A percentile compares a stretch with the other conserved stretches of the same genome.
Evolutionary conservation across 2,113 vertebrate species (phyloP).

Genomic region (Lepidothrix coronata): DNA sequence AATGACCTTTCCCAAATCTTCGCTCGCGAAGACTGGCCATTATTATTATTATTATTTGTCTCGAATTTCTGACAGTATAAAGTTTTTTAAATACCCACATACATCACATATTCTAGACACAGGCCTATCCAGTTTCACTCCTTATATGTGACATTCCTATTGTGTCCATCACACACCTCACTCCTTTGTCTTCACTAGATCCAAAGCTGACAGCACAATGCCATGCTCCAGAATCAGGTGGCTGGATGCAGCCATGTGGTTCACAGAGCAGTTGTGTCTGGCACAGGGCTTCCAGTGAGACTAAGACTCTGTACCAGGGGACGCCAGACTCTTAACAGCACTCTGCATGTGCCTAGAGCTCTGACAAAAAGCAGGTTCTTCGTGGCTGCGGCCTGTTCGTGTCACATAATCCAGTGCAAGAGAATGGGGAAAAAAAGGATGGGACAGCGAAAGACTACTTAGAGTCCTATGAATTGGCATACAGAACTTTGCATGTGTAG

Average conservation of each 20-base stretch:
- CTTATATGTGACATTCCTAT: neutral
- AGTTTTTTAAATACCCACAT: neutral
- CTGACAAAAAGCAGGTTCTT: neutral
- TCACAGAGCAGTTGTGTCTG: neutral
- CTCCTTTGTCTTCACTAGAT: neutral
- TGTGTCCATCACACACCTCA: neutral
- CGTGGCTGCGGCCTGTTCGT: neutral
- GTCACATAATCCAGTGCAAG: neutral
- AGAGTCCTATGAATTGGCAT: accelerated
- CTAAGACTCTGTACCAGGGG: neutral
- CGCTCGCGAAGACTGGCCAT: no score
- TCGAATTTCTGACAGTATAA: neutral
- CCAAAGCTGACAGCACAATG: neutral
- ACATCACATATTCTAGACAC: neutral
- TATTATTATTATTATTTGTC: no score
- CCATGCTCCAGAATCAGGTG: accelerated
- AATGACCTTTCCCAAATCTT: no score
- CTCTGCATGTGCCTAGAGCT: neutral
- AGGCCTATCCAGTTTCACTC: neutral
- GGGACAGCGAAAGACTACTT: neutral
- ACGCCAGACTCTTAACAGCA: neutral
- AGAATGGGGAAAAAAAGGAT: neutral
- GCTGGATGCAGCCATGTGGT: neutral
- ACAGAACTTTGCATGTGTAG: neutral
- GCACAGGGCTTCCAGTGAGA: neutral